Evolutionary conservation across 1,140 invertebrate species (phyloP).

Genomic region (Frieseomelitta varia): DNA sequence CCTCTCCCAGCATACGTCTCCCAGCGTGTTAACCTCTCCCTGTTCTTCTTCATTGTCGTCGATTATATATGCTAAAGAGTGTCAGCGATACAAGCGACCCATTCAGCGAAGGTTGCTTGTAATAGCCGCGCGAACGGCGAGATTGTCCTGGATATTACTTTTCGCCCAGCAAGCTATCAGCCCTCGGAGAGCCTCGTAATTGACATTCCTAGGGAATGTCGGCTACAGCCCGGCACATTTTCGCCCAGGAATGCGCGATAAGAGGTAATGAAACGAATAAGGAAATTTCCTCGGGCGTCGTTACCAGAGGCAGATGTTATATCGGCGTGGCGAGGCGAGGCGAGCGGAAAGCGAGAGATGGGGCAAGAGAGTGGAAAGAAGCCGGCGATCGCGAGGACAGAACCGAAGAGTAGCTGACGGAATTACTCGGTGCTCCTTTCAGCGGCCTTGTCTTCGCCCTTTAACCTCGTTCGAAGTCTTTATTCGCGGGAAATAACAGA

Average conservation of each 20-base stretch:
- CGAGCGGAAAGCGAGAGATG: too few relatives aligned
- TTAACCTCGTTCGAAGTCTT: constrained; percentile 9
- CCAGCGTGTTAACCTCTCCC: too few relatives aligned
- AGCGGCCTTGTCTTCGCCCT: not conserved
- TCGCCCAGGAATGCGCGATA: constrained; percentile 36
- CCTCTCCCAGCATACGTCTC: too few relatives aligned
- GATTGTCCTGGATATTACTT: constrained; percentile 45
- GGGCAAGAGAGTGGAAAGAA: not conserved
- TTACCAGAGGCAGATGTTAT: not conserved
- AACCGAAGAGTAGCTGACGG: not conserved
- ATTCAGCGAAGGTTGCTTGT: constrained; percentile 11
- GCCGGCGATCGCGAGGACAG: not conserved
- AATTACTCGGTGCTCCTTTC: constrained; percentile 4
- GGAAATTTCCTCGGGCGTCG: constrained; percentile 31
- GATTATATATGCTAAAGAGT: not conserved
- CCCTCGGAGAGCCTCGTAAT: constrained; percentile 16
- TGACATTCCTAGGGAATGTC: constrained; percentile 35
- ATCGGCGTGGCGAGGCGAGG: not conserved
- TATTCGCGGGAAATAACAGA: constrained; percentile 7
- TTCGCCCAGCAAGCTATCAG: constrained; percentile 32
- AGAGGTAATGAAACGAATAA: constrained; percentile 41
- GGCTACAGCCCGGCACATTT: constrained; percentile 2
- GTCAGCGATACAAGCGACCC: not conserved
- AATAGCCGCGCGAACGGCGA: constrained; percentile 33
- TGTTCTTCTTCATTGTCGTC: not conserved